Conservation (phyloP, 2,888 invertebrate species). For the Saturnia japonica region DNA sequence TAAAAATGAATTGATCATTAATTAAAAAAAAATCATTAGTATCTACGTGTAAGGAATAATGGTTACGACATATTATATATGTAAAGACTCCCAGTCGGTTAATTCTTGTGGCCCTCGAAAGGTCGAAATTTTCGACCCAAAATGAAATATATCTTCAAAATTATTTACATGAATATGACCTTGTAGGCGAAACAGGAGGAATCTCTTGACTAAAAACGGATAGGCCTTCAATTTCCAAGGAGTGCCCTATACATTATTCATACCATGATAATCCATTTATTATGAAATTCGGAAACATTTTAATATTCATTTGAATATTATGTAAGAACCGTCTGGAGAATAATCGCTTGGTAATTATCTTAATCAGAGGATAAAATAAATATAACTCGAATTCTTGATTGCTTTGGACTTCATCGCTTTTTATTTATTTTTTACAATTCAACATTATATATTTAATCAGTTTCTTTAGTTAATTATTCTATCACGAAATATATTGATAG, state of each 20-base stretch:
- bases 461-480: too few species aligned
- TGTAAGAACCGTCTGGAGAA: not conserved
- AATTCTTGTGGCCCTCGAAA: not conserved
- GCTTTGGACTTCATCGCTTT: not conserved
- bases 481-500: too few species aligned
- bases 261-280: slow-evolving; percentile 18
- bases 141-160: not conserved
- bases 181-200: not conserved
- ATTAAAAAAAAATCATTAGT: not conserved
- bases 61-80: not conserved
- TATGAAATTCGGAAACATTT: slow-evolving; percentile 12
- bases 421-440: not conserved
- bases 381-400: not conserved
- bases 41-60: not conserved
- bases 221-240: not conserved
- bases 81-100: not conserved
- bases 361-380: slow-evolving; percentile 6
- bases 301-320: slow-evolving; percentile 22
- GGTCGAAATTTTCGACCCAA: not conserved
- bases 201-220: not conserved
- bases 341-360: slow-evolving; percentile 7
- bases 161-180: not conserved
- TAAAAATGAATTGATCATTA: too few species aligned
- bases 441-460: too few species aligned
- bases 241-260: slow-evolving; percentile 21